Base-by-base conservation (phyloP, 2,888 invertebrate species). In the Campoletis raptor region DNA sequence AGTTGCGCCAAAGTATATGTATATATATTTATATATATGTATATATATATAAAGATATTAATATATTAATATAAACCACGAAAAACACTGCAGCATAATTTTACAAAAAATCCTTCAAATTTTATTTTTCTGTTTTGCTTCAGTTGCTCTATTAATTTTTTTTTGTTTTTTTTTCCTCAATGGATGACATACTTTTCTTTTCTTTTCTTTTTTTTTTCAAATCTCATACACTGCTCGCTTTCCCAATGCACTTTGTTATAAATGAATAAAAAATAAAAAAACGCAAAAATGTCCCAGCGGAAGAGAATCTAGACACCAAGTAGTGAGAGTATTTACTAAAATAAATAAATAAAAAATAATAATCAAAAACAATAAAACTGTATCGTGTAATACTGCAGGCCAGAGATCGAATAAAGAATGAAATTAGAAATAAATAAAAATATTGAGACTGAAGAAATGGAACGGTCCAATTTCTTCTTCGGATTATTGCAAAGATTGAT, bases 1-100 rank as follows among this genome's bases (percentile, higher is more conserved):
- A 93, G 93, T 92, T 92, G 91, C 91, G 91, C 91, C 90, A 91
- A 90, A 88, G 48, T 83, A 83, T 85, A 72, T 73, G 66, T 67
- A 86, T 64, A 15, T 21, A 45, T 45, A 45, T 67, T 15, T 40
- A 2, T 21, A 37, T 64, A 3, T 12, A 66, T 66, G 37, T 66
- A 66, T 66, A 66, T 66, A 37, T 66, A 66, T 66, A 66, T 37
- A 66, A 7, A 66, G n/a, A n/a, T n/a, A n/a, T n/a, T n/a, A n/a
- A n/a, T 37, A 24, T 30, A 21, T 12, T 12, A n/a, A 69, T 15
- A 24, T n/a, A 42, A 54, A 54, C 52, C 30, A 85, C 69, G 54
- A 84, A 79, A 70, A 80, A 81, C 69, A 40, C 69, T 73, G 72
- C 21, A 52, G 45, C 61, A 64, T 70, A 30, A 42, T 10, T 12